These are phyloP conservation scores for Rhaphigaster nebulosa DNA, from an alignment of 2,888 invertebrate species.

Conservation along the genomic window DNA sequence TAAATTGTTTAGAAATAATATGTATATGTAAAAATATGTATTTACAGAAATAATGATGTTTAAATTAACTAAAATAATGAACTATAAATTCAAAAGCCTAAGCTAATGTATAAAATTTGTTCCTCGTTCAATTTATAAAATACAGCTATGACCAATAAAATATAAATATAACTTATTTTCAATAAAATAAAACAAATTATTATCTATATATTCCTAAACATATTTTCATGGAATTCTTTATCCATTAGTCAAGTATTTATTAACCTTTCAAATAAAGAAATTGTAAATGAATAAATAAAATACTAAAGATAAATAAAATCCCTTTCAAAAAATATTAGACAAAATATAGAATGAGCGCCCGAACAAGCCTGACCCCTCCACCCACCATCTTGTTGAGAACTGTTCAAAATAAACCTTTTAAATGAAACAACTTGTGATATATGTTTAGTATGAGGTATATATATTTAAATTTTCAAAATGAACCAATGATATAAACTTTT, in stretches of 20 bases:
- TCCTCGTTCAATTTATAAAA: not conserved
- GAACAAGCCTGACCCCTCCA: not conserved
- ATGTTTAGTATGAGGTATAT: not conserved
- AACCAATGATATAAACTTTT: not conserved
- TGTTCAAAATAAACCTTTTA: not conserved
- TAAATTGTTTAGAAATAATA: no score
- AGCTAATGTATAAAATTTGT: no score
- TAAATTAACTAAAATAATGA: no score
- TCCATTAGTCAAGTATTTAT: not conserved
- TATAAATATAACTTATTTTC: no score
- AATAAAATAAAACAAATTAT: not conserved
- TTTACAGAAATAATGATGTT: no score
- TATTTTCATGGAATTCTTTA: not conserved
- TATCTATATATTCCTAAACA: not conserved
- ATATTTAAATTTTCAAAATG: not conserved
- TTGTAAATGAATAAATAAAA: not conserved
- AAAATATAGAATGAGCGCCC: not conserved
- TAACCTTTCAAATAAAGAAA: not conserved
- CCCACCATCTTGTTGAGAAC: slow-evolving; percentile 10
- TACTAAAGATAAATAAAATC: not conserved
- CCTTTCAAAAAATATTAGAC: not conserved
- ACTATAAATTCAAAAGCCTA: no score
- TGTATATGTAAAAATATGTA: no score
- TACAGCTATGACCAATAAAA: no score
- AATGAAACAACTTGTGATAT: not conserved